phyloP scores from a whole-genome alignment of 2,888 invertebrate species.

The Thumatha senex region DNA sequence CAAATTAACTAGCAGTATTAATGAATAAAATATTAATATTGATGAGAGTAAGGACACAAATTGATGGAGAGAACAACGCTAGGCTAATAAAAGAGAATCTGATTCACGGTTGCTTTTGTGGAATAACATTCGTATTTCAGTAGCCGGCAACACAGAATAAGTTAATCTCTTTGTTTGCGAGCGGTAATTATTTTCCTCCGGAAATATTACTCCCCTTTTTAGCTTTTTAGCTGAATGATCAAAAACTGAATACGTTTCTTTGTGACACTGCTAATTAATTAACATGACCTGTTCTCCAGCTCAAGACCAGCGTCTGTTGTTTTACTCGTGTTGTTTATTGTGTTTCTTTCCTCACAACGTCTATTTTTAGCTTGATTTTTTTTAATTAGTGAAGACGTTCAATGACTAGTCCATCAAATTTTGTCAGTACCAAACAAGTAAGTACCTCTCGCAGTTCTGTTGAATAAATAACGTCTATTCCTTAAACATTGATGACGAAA shows the following conservation, averaged over 20 bases:
- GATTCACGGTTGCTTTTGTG: constrained; percentile 48
- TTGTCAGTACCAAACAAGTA: too few relatives aligned
- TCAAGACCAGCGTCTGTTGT: constrained; percentile 15
- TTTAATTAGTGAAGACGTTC: too few relatives aligned
- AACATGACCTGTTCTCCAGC: constrained; percentile 23
- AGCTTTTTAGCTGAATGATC: constrained; percentile 38
- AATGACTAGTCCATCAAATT: too few relatives aligned
- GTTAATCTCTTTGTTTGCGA: constrained; percentile 50
- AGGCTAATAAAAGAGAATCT: constrained; percentile 50
- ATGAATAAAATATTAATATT: constrained; percentile 41
- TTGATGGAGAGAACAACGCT: constrained; percentile 42
- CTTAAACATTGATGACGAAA: too few relatives aligned
- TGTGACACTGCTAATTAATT: constrained; percentile 39
- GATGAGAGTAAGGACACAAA: constrained; percentile 43
- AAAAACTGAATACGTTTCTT: constrained; percentile 44
- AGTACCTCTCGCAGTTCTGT: too few relatives aligned
- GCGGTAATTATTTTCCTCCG: constrained; percentile 47
- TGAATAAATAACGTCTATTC: too few relatives aligned
- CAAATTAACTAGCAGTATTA: constrained; percentile 21
- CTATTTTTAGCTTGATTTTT: not conserved
- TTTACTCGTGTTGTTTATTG: constrained; percentile 17
- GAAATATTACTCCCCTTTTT: constrained; percentile 42
- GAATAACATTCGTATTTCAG: constrained; percentile 49
- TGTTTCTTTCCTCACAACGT: not conserved
- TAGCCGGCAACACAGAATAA: constrained; percentile 43